Evolutionary conservation across 2,888 invertebrate species (phyloP).

Genomic region (Phyllotreta striolata): DNA sequence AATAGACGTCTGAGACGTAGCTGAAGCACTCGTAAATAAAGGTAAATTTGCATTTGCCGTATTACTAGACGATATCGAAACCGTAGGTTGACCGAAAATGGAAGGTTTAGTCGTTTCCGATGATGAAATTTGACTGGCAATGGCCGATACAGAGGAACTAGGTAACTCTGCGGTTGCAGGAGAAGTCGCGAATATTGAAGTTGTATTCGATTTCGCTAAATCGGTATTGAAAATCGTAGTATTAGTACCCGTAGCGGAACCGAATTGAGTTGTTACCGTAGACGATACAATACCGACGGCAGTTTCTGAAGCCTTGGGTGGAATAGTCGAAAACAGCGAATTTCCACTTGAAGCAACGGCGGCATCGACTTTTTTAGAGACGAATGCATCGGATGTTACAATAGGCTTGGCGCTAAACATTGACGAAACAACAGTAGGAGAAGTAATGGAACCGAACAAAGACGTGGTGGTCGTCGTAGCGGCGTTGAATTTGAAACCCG

Average conservation of each 20-base stretch:
- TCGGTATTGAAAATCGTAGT: slow-evolving; percentile 15
- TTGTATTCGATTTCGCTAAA: background rate
- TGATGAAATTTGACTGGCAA: slow-evolving; percentile 6
- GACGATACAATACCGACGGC: slow-evolving; percentile 1
- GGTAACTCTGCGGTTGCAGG: background rate
- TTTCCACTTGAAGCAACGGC: background rate
- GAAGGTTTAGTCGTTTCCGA: background rate
- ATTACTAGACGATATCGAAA: background rate
- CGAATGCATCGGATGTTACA: background rate
- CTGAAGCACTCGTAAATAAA: slow-evolving; percentile 35
- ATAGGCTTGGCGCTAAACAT: slow-evolving; percentile 24
- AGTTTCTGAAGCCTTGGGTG: slow-evolving; percentile 11
- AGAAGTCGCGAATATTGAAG: slow-evolving; percentile 5
- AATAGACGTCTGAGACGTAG: slow-evolving; percentile 28
- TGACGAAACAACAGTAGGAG: slow-evolving; percentile 29
- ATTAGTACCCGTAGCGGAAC: slow-evolving; percentile 46
- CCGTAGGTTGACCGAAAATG: slow-evolving; percentile 1
- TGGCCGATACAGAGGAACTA: background rate
- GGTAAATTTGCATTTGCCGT: slow-evolving; percentile 30
- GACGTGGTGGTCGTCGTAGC: slow-evolving; percentile 23
- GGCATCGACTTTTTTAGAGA: background rate
- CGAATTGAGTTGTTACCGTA: background rate
- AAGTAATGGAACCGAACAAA: slow-evolving; percentile 35
- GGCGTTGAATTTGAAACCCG: slow-evolving; percentile 2
- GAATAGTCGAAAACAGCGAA: slow-evolving; percentile 1